Evolutionary conservation across 2,113 vertebrate species (phyloP).

Genomic region (Ictidomys tridecemlineatus): DNA sequence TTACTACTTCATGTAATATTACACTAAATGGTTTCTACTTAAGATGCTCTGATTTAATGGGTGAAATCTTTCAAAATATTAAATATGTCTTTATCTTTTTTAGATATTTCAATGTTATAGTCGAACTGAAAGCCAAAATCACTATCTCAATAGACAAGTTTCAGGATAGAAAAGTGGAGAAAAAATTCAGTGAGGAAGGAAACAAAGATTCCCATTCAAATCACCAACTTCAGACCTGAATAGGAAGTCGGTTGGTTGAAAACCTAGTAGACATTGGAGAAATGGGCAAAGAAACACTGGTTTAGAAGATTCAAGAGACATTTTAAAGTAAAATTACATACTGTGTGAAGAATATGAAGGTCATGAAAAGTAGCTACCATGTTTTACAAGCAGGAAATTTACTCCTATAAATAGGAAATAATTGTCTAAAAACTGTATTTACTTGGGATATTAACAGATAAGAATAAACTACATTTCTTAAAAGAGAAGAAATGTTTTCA

Average conservation of each 20-base stretch:
- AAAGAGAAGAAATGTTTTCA: neutral
- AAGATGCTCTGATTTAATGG: neutral
- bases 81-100: neutral
- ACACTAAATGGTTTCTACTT: neutral
- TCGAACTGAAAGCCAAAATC: conserved; percentile 7
- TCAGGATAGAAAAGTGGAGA: neutral
- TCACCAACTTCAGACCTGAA: neutral
- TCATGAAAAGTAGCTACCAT: neutral
- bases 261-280: neutral
- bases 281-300: neutral
- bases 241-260: neutral
- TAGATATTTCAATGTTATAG: neutral
- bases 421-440: neutral
- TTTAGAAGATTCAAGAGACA: neutral
- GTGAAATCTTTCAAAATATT: neutral
- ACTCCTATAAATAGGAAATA: neutral
- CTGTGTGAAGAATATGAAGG: neutral
- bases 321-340: neutral
- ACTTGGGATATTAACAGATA: neutral
- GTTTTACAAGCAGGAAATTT: neutral
- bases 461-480: neutral
- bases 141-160: neutral
- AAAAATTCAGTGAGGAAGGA: neutral
- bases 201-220: neutral
- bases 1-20: neutral